phyloP scores from a whole-genome alignment of 1,140 invertebrate genomes.

The Macrostomum lignano region DNA sequence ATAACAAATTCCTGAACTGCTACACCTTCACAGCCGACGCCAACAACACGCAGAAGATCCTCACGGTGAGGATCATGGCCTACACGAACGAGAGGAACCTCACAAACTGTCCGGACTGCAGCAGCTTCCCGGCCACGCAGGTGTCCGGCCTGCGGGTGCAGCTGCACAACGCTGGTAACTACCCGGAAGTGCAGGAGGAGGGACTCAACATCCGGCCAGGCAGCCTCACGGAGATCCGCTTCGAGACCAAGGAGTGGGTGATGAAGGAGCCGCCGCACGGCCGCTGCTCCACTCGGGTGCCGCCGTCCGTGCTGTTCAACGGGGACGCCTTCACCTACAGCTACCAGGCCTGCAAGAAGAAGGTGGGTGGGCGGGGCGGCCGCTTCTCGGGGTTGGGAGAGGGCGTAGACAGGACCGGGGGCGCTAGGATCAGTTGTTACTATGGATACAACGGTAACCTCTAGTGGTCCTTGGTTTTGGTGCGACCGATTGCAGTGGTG shows the following conservation, averaged over 20 bases:
- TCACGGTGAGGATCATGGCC: neutral
- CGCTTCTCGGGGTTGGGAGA: too few relatives aligned
- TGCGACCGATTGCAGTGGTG: too few relatives aligned
- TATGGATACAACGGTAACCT: too few relatives aligned
- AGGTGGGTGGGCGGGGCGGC: too few relatives aligned
- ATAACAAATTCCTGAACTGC: neutral
- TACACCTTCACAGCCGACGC: neutral
- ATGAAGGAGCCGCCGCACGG: slow-evolving; percentile 4
- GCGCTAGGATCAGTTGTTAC: too few relatives aligned
- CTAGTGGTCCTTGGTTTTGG: too few relatives aligned
- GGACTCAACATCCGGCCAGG: neutral
- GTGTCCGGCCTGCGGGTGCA: neutral
- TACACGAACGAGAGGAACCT: neutral
- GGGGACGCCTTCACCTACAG: neutral
- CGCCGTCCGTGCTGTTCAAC: neutral
- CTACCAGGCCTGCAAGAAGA: neutral
- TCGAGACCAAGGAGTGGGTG: neutral
- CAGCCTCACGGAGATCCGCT: neutral
- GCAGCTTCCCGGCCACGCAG: neutral
- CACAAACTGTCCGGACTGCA: slow-evolving; percentile 1
- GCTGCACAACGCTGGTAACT: slow-evolving; percentile 1
- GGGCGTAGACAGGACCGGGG: too few relatives aligned
- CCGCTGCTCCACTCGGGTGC: neutral
- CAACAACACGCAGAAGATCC: neutral
- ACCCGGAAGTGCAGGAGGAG: neutral